phyloP scores from a whole-genome alignment of 2,888 invertebrate species.

The Encarsia formosa region DNA sequence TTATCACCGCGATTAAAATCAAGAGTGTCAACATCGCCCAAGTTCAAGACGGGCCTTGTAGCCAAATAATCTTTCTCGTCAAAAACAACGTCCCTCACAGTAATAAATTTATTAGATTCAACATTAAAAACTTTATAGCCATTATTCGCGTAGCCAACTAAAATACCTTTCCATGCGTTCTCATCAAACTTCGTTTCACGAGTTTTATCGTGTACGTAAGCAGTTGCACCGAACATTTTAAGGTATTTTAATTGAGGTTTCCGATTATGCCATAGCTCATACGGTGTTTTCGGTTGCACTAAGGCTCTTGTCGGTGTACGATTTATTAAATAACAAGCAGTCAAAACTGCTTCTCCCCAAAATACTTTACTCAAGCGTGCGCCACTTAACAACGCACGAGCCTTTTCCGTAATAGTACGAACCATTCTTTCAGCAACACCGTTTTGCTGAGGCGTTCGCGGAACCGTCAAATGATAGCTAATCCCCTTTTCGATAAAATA shows the following conservation, averaged over 20 bases:
- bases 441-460: conserved; percentile 20
- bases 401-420: conserved; percentile 15
- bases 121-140: too few relatives aligned
- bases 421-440: conserved; percentile 20
- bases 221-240: neutral
- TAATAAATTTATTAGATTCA: too few relatives aligned
- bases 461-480: conserved; percentile 9
- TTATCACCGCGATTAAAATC: too few relatives aligned
- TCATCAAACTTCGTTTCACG: too few relatives aligned
- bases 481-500: too few relatives aligned
- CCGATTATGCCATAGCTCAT: neutral
- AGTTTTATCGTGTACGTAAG: neutral
- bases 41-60: too few relatives aligned
- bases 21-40: too few relatives aligned
- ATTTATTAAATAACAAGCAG: neutral
- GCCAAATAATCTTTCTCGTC: too few relatives aligned
- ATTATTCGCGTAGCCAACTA: too few relatives aligned
- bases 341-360: conserved; percentile 11
- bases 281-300: neutral
- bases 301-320: neutral
- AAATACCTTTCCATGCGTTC: too few relatives aligned
- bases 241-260: neutral
- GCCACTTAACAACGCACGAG: conserved; percentile 15
- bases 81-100: too few relatives aligned
- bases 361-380: conserved; percentile 1